Conservation (phyloP, 30 jellyfish, hydroid and myxozoan species). For the Hydractinia symbiolongicarpus region DNA sequence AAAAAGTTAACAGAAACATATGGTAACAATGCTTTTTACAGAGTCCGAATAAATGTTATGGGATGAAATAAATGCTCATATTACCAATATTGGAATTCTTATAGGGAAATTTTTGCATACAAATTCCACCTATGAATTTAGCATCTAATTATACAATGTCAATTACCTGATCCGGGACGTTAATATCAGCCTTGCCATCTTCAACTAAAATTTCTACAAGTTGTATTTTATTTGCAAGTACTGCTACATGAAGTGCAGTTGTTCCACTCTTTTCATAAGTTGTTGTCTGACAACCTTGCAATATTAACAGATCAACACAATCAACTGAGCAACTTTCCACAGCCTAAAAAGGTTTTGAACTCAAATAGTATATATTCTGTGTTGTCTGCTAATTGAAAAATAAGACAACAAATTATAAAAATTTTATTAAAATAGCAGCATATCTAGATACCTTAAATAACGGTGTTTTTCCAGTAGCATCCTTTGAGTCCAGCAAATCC, state of each 20-base stretch:
- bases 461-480: slow-evolving; percentile 1
- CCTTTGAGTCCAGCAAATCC: neutral
- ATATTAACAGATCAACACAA: neutral
- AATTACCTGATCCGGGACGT: neutral
- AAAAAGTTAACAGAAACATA: no score
- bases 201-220: neutral
- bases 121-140: no score
- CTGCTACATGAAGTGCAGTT: slow-evolving; percentile 4
- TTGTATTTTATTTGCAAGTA: neutral
- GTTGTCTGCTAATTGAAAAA: neutral
- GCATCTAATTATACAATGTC: no score
- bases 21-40: no score
- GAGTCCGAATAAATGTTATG: no score
- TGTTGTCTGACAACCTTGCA: neutral
- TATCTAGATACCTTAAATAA: neutral
- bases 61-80: no score
- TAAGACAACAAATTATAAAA: neutral
- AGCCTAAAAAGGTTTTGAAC: neutral
- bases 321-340: neutral
- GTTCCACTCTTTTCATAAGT: slow-evolving; percentile 1
- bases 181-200: neutral
- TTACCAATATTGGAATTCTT: no score
- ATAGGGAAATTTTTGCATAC: no score
- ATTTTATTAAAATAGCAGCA: neutral
- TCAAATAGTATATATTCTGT: neutral